Evolutionary conservation across 2,888 invertebrate species (phyloP), one percentile per base, ranked within the genome.

Genomic region (Sericinus montela): DNA sequence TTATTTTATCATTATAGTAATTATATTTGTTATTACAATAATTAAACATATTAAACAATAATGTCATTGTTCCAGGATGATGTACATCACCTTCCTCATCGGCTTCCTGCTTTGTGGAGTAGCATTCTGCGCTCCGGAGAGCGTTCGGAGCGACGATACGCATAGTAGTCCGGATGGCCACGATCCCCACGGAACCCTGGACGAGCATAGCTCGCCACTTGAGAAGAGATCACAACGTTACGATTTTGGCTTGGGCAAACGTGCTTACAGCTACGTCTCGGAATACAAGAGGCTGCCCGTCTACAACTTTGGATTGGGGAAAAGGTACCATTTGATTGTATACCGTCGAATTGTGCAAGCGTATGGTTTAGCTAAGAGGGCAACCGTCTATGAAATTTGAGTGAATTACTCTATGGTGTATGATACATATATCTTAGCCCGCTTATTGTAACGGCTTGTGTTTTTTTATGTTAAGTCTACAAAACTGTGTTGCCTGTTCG

Each of bases 241-340:
- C 59, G 80, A 90, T 69, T 90, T 90, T 55, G 90, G 90, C 0
- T 67, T 90, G 1, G 91, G 90, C 38, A 90, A 91, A 59, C 63
- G 90, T 2, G 89, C 88, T 0, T 92, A 92, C 65, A 91, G 90
- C 63, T 92, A 92, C 63, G 91, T 92, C 0, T 91, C 92, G 0
- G 91, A 92, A 56, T 92, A 91, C 59, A 92, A 92, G 57, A 76
- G 92, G 54, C 78, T 92, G 5, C 89, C 89, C 0, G 89, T 89
- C 0, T 92, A 91, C 62, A 90, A 90, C 62, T 92, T 92, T 56
- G 92, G 92, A 10, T 66, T 92, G 36, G 92, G 92, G 0, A 92
- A 92, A 57, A 84, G 91, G 69, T 86, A 49, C n/a, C n/a, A n/a
- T n/a, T n/a, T n/a, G n/a, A n/a, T n/a, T n/a, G n/a, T n/a, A n/a